A percentile compares a stretch with the other conserved stretches of the same genome.
phyloP scores from a whole-genome alignment of 2,113 vertebrate genomes.

The Dipodomys spectabilis region DNA sequence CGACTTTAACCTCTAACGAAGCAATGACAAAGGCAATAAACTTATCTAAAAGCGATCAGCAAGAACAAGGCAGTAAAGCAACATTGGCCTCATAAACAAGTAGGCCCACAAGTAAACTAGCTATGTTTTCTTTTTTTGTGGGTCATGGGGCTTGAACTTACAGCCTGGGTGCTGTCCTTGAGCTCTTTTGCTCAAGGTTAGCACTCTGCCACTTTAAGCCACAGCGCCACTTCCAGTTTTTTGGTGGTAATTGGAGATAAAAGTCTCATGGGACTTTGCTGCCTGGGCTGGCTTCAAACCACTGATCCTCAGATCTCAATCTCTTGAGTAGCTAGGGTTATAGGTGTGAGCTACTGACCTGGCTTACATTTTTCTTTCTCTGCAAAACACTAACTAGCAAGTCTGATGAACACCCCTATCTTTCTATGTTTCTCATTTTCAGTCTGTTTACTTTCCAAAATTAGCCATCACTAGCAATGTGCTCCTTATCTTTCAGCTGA shows the following conservation, averaged over 20 bases:
- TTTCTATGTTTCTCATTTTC: constrained; percentile 2
- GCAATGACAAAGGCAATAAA: not conserved
- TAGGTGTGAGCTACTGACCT: no score
- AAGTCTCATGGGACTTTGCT: no score
- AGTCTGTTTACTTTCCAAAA: not conserved
- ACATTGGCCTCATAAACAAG: not conserved
- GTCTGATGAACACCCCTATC: not conserved
- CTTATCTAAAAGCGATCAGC: not conserved
- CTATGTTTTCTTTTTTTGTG: not conserved
- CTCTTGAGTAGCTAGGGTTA: no score
- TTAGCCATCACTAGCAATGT: not conserved
- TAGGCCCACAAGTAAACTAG: not conserved
- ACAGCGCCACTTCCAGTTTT: no score
- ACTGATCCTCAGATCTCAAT: no score
- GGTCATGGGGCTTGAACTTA: no score
- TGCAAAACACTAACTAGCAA: not conserved
- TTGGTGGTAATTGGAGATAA: no score
- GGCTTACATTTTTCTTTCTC: not conserved
- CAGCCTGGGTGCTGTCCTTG: no score
- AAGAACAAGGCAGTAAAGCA: constrained; percentile 22
- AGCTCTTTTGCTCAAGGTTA: no score
- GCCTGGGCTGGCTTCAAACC: no score
- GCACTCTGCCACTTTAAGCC: no score
- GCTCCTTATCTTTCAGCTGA: not conserved
- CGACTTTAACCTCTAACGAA: constrained; percentile 1